Percentiles rank a stretch among this genome's conserved stretches.
Conservation (phyloP, 2,113 vertebrate species). For the Chroicocephalus ridibundus region DNA sequence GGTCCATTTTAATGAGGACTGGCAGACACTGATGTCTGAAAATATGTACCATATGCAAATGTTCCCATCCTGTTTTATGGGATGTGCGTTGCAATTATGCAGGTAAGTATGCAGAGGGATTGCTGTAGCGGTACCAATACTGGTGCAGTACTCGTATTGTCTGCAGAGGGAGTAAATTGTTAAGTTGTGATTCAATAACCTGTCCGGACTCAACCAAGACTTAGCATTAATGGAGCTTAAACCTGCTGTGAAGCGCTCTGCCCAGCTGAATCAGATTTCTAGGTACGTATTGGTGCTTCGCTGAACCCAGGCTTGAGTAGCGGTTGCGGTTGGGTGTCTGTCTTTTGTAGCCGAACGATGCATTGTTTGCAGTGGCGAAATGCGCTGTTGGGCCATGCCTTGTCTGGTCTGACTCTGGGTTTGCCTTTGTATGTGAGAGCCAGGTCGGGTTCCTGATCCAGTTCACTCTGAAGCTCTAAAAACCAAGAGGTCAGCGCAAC, state of each 20-base stretch:
- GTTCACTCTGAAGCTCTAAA: not conserved
- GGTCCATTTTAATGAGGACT: not conserved
- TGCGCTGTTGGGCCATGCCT: not conserved
- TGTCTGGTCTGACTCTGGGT: not conserved
- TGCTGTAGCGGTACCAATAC: not conserved
- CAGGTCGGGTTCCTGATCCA: not conserved
- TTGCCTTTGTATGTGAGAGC: not conserved
- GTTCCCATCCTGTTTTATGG: not conserved
- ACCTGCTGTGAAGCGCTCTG: not conserved
- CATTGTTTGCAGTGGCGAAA: not conserved
- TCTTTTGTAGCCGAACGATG: not conserved
- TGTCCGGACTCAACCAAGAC: not conserved
- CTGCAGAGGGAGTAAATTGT: constrained; percentile 29
- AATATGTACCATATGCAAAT: not conserved
- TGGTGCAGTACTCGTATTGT: not conserved
- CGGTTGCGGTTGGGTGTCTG: not conserved
- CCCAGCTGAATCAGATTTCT: not conserved
- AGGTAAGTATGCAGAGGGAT: not conserved
- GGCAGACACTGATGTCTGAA: not conserved
- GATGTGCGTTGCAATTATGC: not conserved
- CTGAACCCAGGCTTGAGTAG: not conserved
- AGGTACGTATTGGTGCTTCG: not conserved
- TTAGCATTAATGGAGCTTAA: not conserved
- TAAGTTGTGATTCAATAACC: not conserved
- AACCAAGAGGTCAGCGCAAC: not conserved